Evolutionary conservation across 2,888 invertebrate species (phyloP).

Genomic region (Ophion ventricosus): DNA sequence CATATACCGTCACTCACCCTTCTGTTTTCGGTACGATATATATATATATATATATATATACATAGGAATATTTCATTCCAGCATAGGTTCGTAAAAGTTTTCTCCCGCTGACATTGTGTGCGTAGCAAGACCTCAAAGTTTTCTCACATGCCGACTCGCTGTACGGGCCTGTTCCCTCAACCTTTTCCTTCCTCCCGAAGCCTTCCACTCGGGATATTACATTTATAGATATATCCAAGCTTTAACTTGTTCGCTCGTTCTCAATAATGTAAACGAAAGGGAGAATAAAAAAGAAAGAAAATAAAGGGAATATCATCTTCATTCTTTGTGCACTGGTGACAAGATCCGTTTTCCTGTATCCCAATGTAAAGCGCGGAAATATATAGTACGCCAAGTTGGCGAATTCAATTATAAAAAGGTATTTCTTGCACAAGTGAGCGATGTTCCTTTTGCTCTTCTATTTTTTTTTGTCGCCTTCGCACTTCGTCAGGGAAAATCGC

Average conservation of each 20-base stretch:
- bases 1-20: slow-evolving; percentile 34
- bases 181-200: slow-evolving; percentile 13
- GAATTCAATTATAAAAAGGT: slow-evolving; percentile 20
- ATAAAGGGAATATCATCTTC: slow-evolving; percentile 31
- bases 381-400: not conserved
- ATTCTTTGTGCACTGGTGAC: slow-evolving; percentile 44
- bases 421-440: not conserved
- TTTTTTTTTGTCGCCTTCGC: too few species aligned
- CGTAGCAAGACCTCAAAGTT: slow-evolving; percentile 63
- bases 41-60: not conserved
- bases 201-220: slow-evolving; percentile 1
- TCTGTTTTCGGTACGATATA: slow-evolving; percentile 56
- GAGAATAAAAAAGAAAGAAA: not conserved
- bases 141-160: slow-evolving; percentile 61
- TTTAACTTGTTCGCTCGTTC: slow-evolving; percentile 45
- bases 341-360: slow-evolving; percentile 27
- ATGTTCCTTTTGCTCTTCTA: not conserved
- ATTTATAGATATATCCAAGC: slow-evolving; percentile 24
- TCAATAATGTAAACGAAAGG: slow-evolving; percentile 42
- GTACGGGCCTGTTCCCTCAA: slow-evolving; percentile 18
- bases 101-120: slow-evolving; percentile 52
- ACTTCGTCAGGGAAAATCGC: too few species aligned
- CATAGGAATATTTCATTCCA: slow-evolving; percentile 26
- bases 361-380: not conserved
- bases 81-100: slow-evolving; percentile 55